Conservation (phyloP, 1,140 invertebrate genomes). For the Penaeus chinensis region DNA sequence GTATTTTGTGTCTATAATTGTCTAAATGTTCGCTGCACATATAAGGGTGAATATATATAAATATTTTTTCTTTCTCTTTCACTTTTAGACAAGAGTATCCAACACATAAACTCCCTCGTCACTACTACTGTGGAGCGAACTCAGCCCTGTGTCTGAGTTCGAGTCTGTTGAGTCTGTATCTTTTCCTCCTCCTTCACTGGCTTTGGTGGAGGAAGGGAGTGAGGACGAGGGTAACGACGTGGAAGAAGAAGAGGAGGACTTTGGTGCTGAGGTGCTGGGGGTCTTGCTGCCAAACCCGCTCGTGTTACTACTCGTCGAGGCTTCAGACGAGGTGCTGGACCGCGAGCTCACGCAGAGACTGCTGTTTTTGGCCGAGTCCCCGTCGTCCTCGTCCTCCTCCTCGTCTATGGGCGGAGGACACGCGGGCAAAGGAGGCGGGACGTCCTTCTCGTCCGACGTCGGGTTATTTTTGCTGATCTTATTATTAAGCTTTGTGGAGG, state of each 20-base stretch:
- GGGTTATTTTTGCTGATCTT: conserved; percentile 8
- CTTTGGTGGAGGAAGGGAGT: conserved; percentile 21
- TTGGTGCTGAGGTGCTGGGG: neutral
- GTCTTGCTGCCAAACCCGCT: conserved; percentile 3
- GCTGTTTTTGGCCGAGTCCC: conserved; percentile 50
- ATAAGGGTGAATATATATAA: too few species aligned
- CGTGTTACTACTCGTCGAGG: conserved; percentile 36
- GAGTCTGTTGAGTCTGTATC: conserved; percentile 71
- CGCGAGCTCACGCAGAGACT: conserved; percentile 62
- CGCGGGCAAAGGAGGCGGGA: conserved; percentile 49
- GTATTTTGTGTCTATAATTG: too few species aligned
- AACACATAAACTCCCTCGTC: conserved; percentile 68
- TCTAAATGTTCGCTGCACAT: too few species aligned
- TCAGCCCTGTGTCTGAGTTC: conserved; percentile 74
- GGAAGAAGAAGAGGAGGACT: conserved; percentile 30
- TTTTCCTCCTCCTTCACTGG: conserved; percentile 57
- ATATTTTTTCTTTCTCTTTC: neutral
- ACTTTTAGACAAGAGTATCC: conserved; percentile 71
- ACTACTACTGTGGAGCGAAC: conserved; percentile 72
- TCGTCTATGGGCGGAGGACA: conserved; percentile 34
- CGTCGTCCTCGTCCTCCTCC: conserved; percentile 57
- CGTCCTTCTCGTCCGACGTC: conserved; percentile 6
- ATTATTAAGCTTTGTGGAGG: neutral
- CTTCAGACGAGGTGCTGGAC: conserved; percentile 61
- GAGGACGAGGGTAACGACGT: conserved; percentile 22